These are phyloP conservation scores for Xiphorhynchus erythropygius DNA, from an alignment of 2,797 vertebrate species.

Conservation along the genomic window DNA sequence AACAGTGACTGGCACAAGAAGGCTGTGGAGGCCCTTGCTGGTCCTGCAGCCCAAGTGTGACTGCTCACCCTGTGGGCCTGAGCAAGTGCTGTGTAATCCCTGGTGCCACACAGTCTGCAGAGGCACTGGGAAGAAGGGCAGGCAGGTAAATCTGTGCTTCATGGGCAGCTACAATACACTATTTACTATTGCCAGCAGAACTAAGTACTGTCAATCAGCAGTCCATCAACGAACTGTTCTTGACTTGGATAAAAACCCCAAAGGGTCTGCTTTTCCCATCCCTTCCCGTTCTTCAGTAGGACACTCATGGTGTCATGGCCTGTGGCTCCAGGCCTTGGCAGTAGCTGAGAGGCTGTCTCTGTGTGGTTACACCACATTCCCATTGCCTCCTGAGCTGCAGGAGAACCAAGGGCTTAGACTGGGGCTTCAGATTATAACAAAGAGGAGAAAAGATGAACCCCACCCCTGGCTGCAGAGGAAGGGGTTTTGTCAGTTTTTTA, in stretches of 20 bases:
- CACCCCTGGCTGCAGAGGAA: background rate
- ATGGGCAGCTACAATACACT: background rate
- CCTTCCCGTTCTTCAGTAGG: background rate
- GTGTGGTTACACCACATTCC: background rate
- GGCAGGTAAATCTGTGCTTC: background rate
- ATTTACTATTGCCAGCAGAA: background rate
- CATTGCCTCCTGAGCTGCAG: background rate
- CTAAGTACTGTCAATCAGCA: background rate
- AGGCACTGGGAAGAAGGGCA: background rate
- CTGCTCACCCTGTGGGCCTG: background rate
- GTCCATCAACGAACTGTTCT: background rate
- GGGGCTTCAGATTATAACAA: background rate
- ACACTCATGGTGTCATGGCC: rapidly evolving
- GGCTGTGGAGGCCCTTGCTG: rapidly evolving
- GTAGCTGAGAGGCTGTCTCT: background rate
- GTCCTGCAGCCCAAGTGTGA: rapidly evolving
- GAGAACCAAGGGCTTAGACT: background rate
- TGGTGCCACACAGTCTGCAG: background rate
- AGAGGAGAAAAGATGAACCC: background rate
- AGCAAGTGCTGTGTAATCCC: background rate
- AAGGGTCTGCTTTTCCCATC: background rate
- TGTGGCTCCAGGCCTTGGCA: background rate
- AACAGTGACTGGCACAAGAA: background rate
- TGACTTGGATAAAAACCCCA: background rate
- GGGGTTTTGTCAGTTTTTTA: background rate